A percentile compares a stretch with the other conserved stretches of the same genome.
phyloP scores from a whole-genome alignment of 2,113 vertebrate species.

The Pagrus major region DNA sequence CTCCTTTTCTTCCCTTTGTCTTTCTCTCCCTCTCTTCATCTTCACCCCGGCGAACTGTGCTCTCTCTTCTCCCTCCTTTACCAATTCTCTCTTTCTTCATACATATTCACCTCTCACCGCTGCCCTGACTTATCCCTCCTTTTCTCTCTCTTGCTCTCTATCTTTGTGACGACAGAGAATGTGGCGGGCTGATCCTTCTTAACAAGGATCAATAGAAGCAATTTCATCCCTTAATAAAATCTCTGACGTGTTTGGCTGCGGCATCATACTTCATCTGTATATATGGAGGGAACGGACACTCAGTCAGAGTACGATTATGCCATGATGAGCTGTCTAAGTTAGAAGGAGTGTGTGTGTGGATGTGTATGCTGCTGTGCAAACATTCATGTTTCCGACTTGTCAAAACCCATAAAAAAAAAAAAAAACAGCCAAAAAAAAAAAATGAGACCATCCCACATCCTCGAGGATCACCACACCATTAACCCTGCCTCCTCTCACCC shows the following conservation, averaged over 20 bases:
- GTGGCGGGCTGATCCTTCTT: slow-evolving; percentile 78
- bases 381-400: background rate
- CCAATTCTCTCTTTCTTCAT: slow-evolving; percentile 38
- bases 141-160: slow-evolving; percentile 33
- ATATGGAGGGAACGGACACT: slow-evolving; percentile 41
- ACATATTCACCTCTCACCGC: slow-evolving; percentile 55
- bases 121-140: slow-evolving; percentile 27
- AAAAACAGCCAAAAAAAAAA: background rate
- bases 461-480: background rate
- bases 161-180: slow-evolving; percentile 51
- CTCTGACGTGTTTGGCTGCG: slow-evolving; percentile 67
- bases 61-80: slow-evolving; percentile 31
- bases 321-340: slow-evolving; percentile 53
- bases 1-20: slow-evolving; percentile 43
- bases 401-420: background rate
- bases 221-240: slow-evolving; percentile 83
- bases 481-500: slow-evolving; percentile 83
- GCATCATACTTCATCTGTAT: slow-evolving; percentile 61
- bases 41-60: slow-evolving; percentile 23
- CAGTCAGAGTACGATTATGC: slow-evolving; percentile 55
- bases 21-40: slow-evolving; percentile 41
- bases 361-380: slow-evolving; percentile 3
- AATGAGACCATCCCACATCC: slow-evolving; percentile 21
- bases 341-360: slow-evolving; percentile 3
- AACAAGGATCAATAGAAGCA: slow-evolving; percentile 84